These are phyloP conservation scores for Pseudococcus viburni DNA, from an alignment of 2,888 invertebrate genomes.

Conservation along the genomic window DNA sequence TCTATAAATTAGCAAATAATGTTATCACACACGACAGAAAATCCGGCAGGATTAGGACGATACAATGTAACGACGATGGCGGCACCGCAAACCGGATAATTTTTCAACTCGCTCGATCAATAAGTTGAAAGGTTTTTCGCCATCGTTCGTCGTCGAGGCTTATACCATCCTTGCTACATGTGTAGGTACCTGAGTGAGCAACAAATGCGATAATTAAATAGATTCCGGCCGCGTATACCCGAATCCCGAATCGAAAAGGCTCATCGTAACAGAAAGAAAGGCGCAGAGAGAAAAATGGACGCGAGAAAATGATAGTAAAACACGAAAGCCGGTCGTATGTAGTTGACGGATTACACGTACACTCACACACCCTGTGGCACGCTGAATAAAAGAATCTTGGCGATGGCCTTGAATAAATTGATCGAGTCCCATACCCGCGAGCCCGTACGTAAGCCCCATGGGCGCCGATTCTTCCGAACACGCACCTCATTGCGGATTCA, in stretches of 20 bases:
- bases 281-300: background rate
- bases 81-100: constrained; percentile 16
- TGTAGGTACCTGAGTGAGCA: constrained; percentile 18
- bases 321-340: background rate
- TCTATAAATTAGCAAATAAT: constrained; percentile 51
- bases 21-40: constrained; percentile 32
- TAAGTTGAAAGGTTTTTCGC: constrained; percentile 34
- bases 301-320: constrained; percentile 44
- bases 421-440: constrained; percentile 60
- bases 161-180: background rate
- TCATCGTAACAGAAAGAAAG: background rate
- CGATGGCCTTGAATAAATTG: constrained; percentile 60
- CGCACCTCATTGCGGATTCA: constrained; percentile 54
- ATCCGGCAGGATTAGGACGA: background rate
- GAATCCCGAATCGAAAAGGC: background rate
- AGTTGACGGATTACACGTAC: constrained; percentile 35
- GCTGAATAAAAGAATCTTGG: constrained; percentile 48
- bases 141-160: background rate
- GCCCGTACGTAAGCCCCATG: constrained; percentile 57
- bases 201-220: constrained; percentile 44
- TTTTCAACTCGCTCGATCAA: constrained; percentile 39
- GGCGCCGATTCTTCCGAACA: constrained; percentile 49
- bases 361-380: background rate
- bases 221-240: background rate
- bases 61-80: background rate